Evolutionary conservation across 2,113 vertebrate species (phyloP).

Genomic region (Zosterops lateralis): DNA sequence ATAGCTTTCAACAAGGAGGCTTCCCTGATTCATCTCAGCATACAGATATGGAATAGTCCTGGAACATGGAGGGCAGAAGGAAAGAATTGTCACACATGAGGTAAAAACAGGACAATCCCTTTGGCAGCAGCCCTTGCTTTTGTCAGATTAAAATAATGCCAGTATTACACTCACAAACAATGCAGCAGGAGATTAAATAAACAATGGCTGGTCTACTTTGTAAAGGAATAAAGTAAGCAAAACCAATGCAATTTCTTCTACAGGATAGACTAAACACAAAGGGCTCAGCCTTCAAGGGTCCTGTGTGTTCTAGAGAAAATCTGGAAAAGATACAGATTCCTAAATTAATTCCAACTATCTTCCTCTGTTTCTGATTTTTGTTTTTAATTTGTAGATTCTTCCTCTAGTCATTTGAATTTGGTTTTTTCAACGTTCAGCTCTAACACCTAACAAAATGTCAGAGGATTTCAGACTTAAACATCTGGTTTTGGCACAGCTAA

Average conservation of each 20-base stretch:
- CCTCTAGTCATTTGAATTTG: not conserved
- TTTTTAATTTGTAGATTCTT: not conserved
- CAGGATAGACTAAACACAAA: not conserved
- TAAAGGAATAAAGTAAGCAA: not conserved
- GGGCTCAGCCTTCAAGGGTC: not conserved
- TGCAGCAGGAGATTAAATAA: not conserved
- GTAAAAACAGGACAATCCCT: not conserved
- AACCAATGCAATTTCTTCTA: not conserved
- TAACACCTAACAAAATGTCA: conserved; percentile 44
- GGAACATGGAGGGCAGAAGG: not conserved
- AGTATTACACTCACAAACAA: not conserved
- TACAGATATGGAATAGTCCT: not conserved
- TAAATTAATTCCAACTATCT: not conserved
- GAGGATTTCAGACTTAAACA: conserved; percentile 10
- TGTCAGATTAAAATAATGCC: not conserved
- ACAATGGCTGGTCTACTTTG: not conserved
- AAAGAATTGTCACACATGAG: not conserved
- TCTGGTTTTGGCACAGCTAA: conserved; percentile 21
- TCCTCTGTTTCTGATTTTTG: not conserved
- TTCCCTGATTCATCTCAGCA: not conserved
- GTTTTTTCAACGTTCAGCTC: not conserved
- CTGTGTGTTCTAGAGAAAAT: conserved; percentile 7
- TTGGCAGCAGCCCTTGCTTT: not conserved
- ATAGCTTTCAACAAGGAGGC: not conserved
- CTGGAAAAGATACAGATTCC: not conserved